Evolutionary conservation across 2,888 invertebrate species (phyloP).

Genomic region (Drosophila peninsularis): DNA sequence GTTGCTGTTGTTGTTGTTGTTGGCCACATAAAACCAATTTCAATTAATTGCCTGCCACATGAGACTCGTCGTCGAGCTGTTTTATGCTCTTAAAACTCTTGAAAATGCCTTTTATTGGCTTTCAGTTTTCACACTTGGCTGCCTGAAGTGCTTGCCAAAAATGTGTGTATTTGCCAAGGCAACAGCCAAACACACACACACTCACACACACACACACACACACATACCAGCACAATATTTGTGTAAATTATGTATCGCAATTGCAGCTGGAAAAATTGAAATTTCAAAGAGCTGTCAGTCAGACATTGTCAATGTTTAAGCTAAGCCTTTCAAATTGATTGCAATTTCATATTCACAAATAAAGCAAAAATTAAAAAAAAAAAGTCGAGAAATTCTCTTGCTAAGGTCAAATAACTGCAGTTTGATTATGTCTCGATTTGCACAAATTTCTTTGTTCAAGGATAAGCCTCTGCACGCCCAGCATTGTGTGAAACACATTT

Average conservation of each 20-base stretch:
- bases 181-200: slow-evolving; percentile 6
- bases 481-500: not conserved
- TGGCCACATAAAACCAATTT: slow-evolving; percentile 56
- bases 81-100: slow-evolving; percentile 45
- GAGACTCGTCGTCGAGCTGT: slow-evolving; percentile 38
- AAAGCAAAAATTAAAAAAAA: not conserved
- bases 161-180: slow-evolving; percentile 32
- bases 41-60: slow-evolving; percentile 65
- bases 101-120: slow-evolving; percentile 56
- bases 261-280: slow-evolving; percentile 9
- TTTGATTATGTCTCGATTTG: slow-evolving; percentile 6
- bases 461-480: not conserved
- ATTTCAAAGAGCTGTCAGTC: slow-evolving; percentile 4
- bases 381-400: not conserved
- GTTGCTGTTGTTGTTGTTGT: slow-evolving; percentile 7
- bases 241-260: slow-evolving; percentile 16
- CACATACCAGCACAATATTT: slow-evolving; percentile 14
- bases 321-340: slow-evolving; percentile 22
- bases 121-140: slow-evolving; percentile 55
- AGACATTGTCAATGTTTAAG: slow-evolving; percentile 9
- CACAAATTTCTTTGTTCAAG: slow-evolving; percentile 3
- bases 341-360: slow-evolving; percentile 13
- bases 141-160: slow-evolving; percentile 29
- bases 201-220: not conserved
- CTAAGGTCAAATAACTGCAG: slow-evolving; percentile 9